These are phyloP conservation scores for Oreortyx pictus DNA, from an alignment of 2,797 vertebrate species.

Conservation along the genomic window DNA sequence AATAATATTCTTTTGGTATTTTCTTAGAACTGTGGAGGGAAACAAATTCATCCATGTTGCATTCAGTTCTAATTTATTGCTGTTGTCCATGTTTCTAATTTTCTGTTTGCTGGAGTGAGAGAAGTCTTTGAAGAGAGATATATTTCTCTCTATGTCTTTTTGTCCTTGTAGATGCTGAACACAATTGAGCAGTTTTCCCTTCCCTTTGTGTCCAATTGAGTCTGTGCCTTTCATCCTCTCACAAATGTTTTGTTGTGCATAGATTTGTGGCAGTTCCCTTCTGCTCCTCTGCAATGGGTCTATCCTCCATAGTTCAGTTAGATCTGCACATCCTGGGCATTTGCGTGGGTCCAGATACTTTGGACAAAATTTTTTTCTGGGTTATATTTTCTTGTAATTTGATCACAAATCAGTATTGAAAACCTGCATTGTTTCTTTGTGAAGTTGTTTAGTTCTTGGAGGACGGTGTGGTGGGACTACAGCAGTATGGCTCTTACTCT, in stretches of 20 bases:
- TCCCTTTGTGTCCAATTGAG: neutral
- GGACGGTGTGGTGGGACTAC: neutral
- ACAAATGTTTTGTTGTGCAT: neutral
- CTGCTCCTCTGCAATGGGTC: neutral
- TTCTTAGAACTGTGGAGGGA: neutral
- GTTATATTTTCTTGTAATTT: neutral
- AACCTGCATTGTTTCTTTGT: neutral
- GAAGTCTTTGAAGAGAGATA: neutral
- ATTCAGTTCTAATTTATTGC: neutral
- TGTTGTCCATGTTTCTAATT: neutral
- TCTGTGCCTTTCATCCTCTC: neutral
- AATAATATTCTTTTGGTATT: neutral
- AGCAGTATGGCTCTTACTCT: neutral
- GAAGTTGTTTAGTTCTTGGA: neutral
- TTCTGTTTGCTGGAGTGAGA: neutral
- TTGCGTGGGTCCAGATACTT: neutral
- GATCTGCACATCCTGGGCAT: neutral
- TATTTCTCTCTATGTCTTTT: neutral
- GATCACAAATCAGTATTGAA: too few species aligned
- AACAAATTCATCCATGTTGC: accelerated
- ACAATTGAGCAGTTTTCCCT: neutral
- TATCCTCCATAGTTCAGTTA: neutral
- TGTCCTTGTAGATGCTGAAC: neutral
- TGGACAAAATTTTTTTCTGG: neutral
- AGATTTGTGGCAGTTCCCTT: neutral